Base-by-base conservation (phyloP, 2,888 invertebrate species). In the Nudaria mundana region DNA sequence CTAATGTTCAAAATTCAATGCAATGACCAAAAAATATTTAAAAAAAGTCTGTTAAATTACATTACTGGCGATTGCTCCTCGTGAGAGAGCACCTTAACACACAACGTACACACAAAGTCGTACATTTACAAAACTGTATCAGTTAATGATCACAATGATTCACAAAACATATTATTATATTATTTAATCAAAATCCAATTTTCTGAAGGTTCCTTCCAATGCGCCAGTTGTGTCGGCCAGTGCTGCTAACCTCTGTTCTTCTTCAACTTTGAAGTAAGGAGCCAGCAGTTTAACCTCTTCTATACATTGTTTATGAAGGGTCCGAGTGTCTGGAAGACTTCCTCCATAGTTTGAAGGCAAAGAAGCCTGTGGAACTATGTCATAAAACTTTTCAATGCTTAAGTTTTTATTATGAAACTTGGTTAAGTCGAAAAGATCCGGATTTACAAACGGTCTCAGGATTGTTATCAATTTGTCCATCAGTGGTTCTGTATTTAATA, bases 311-410 rank as follows among this genome's bases (percentile, higher is more conserved):
- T 44, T 44, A 24, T 52, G 48, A 7, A 60, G 37, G 1, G 43
- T 41, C 5, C 46, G 40, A 0, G 41, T 39, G 16, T 56, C 48
- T 1, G 66, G 61, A 29, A 89, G 63, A 34, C 81, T 75, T 1
- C 91, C 91, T 2, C 89, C 90, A 48, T 77, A 90, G 55, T 91
- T 87, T n/a, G 71, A 64, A 0, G 91, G 90, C 3, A 91, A 53
- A 57, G 84, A 86, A 33, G 76, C 71, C 41, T 70, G 81, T 4
- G 89, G 83, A 41, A 66, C 52, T 26, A 82, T 64, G 50, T 76
- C 52, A 38, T 78, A 72, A 31, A 88, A 78, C 16, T 68, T 63
- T 11, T 86, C 76, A 49, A 81, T 74, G 32, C 88, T 70, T 22
- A 78, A 70, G 10, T 71, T 74, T 11, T 69, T 46, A n/a, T 69